Conservation (phyloP, 2,888 invertebrate genomes). For the Idaea dimidiata region DNA sequence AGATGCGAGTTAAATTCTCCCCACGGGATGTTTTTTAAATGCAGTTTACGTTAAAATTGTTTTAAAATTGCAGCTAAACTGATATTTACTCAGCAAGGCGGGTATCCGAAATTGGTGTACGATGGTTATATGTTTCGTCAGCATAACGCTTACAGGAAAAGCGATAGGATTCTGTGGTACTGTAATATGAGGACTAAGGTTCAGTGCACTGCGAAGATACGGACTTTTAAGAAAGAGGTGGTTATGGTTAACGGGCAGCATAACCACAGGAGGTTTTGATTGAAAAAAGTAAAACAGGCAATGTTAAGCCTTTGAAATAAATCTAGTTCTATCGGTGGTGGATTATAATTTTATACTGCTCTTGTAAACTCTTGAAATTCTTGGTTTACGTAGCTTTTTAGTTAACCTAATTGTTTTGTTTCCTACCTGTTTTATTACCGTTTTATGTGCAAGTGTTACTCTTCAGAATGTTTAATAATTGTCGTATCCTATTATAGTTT, state of each 20-base stretch:
- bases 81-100: conserved; percentile 46
- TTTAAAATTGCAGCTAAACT: conserved; percentile 27
- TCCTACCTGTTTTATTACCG: too few species aligned
- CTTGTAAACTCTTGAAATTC: too few species aligned
- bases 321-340: too few species aligned
- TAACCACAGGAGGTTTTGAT: conserved; percentile 41
- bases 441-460: too few species aligned
- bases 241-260: conserved; percentile 56
- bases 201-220: conserved; percentile 58
- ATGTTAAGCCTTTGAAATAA: neutral
- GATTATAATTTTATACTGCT: too few species aligned
- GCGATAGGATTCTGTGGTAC: conserved; percentile 68
- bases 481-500: too few species aligned
- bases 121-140: conserved; percentile 66
- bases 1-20: too few species aligned
- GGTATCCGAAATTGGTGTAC: conserved; percentile 64
- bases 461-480: too few species aligned
- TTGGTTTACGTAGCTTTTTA: too few species aligned
- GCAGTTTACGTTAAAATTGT: conserved; percentile 12
- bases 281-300: neutral
- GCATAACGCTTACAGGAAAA: conserved; percentile 71
- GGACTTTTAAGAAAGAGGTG: conserved; percentile 59
- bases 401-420: too few species aligned
- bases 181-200: conserved; percentile 60
- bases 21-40: conserved; percentile 5